Evolutionary conservation across 2,888 invertebrate genomes (phyloP), one percentile per base, ranked within the genome.

Genomic region (Bhutanitis thaidina): DNA sequence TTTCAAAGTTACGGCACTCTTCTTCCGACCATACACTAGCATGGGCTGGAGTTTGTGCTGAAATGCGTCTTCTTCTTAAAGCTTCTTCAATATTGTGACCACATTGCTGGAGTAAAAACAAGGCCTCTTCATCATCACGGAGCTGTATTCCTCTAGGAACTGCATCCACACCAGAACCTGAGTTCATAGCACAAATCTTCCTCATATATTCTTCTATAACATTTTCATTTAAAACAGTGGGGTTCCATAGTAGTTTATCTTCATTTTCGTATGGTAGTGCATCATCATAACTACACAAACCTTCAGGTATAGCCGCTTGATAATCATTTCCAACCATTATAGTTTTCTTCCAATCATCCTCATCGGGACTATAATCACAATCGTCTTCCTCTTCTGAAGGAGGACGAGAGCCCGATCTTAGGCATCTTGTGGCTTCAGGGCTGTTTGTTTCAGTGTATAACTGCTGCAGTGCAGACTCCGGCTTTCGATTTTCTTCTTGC

Each of bases 11-110:
- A 49, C 96, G 92, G 80, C 98, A 98, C 76, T 99, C 99, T 70
- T 98, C 98, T 77, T 98, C 98, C 1, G 98, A 97, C 98, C 98
- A 99, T 1, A 96, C 90, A 66, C 95, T 96, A 0, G 94, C 93
- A 65, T 95, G 95, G 1, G 93, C 91, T 13, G 92, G 92, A 0
- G 91, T 90, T 47, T 94, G 91, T 7, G 93, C 92, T 60, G 94
- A 94, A 72, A 96, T 92, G 41, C 94, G 91, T 51, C 94, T 92
- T 46, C 97, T 90, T 53, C 97, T 86, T 47, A 98, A 79, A 0
- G 98, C 98, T 84, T 98, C 98, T 53, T 98, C 98, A n/a, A 94
- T 91, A 81, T 97, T 98, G 75, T 98, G 96, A 1, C 97, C 98
- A 82, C 98, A 98, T 74, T 98, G 98, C 47, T 97, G 93, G 13